Evolutionary conservation across 2,113 vertebrate genomes (phyloP), one percentile per base, ranked within the genome.

Genomic region (Lasiurus cinereus): DNA sequence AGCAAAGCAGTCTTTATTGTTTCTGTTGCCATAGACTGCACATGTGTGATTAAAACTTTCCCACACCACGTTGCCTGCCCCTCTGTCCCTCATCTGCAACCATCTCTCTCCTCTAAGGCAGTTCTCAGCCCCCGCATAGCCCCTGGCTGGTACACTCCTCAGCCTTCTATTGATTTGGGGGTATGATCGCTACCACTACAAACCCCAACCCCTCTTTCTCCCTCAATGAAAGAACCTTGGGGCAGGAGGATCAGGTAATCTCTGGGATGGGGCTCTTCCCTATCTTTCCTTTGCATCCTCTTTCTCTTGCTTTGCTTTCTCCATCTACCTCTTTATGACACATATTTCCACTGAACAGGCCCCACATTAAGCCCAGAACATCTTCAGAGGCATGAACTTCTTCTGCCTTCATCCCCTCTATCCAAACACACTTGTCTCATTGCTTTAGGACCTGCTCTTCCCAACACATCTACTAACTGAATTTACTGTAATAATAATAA

Each of bases 31-130:
- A 33, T 50, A 19, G 46, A 56, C 43, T 24, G 6, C 43, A 36
- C 16, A n/a, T 24, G 22, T 8, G 16, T 24, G 9, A 48, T 18
- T 8, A 18, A 50, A 27, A 33, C 21, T 1, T 46, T 3, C 33
- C 77, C 46, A 43, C 0, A 3, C 2, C n/a, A 10, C 0, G 2
- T 8, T 33, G 5, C 21, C 27, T 15, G 4, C 15, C 16, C 54
- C 36, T 33, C 36, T 19, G 4, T 0, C 1, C 1, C 16, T 4
- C 33, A 27, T 6, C 43, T 5, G 29, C 14, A 9, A 11, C 46
- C 36, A 13, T 8, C 16, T 72, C 9, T 36, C 48, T 50, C 18
- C 13, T 29, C n/a, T 16, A 8, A 46, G 31, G 21, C 33, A 18
- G 12, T 15, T 43, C 13, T 14, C 39, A 36, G 33, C 19, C 50